Conservation (phyloP, 1,140 invertebrate species). For the Bombus sibiricus region DNA sequence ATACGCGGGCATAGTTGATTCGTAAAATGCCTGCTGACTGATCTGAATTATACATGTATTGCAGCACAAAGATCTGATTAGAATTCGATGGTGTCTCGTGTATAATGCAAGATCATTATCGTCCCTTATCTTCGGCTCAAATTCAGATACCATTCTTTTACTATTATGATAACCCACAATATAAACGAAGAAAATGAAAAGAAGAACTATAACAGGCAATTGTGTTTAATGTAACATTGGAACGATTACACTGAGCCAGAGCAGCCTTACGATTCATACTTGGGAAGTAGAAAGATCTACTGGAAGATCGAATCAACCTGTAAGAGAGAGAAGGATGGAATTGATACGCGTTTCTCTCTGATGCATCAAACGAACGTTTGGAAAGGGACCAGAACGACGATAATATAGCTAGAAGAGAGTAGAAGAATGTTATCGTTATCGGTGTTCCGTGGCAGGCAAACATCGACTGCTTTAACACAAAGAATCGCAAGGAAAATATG, state of each 20-base stretch:
- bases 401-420: constrained; percentile 30
- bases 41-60: constrained; percentile 33
- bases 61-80: constrained; percentile 21
- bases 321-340: not conserved
- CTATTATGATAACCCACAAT: not conserved
- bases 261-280: not conserved
- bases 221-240: not conserved
- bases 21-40: not conserved
- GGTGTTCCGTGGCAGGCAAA: constrained; percentile 54
- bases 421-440: constrained; percentile 64
- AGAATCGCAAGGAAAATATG: constrained; percentile 52
- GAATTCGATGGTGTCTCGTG: constrained; percentile 38
- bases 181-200: not conserved
- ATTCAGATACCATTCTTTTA: not conserved
- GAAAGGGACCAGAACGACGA: constrained; percentile 27
- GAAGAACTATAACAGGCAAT: not conserved
- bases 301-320: not conserved
- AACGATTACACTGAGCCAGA: not conserved
- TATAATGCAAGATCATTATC: constrained; percentile 41
- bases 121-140: constrained; percentile 1
- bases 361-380: constrained; percentile 4
- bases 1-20: not conserved
- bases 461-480: constrained; percentile 44
- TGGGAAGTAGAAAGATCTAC: not conserved
- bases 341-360: not conserved